Conservation (phyloP, 2,888 invertebrate genomes). For the Flabesymbios commensalis region DNA sequence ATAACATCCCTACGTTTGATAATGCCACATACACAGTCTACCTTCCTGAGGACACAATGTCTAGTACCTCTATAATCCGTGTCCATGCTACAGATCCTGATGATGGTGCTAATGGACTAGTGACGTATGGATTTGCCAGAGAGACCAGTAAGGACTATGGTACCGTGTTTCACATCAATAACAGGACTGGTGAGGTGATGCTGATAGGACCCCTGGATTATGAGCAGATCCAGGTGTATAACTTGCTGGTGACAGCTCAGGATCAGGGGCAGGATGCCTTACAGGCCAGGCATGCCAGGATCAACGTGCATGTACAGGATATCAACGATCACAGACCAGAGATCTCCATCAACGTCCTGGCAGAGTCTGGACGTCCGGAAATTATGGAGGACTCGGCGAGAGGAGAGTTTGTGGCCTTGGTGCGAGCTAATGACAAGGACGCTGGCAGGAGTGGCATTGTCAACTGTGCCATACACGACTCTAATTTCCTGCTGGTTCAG, state of each 20-base stretch:
- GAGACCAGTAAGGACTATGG: conserved; percentile 32
- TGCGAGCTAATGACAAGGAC: conserved; percentile 53
- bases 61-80: conserved; percentile 41
- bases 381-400: conserved; percentile 36
- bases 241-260: conserved; percentile 18
- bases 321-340: conserved; percentile 31
- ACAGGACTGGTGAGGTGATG: conserved; percentile 25
- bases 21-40: conserved; percentile 85
- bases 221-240: conserved; percentile 14
- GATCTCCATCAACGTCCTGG: conserved; percentile 22
- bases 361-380: conserved; percentile 18
- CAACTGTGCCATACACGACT: conserved; percentile 37
- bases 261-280: conserved; percentile 19
- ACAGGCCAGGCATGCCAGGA: conserved; percentile 12
- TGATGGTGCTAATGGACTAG: conserved; percentile 38
- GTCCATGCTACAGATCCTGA: conserved; percentile 51
- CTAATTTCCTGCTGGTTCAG: conserved; percentile 17
- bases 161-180: conserved; percentile 22
- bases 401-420: conserved; percentile 51
- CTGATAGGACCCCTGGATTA: conserved; percentile 21
- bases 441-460: conserved; percentile 49
- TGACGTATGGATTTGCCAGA: conserved; percentile 39
- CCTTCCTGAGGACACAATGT: conserved; percentile 67
- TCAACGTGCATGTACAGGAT: conserved; percentile 25
- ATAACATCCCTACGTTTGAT: conserved; percentile 51